Base-by-base conservation (phyloP, 2,797 vertebrate species). In the Falco concolor region DNA sequence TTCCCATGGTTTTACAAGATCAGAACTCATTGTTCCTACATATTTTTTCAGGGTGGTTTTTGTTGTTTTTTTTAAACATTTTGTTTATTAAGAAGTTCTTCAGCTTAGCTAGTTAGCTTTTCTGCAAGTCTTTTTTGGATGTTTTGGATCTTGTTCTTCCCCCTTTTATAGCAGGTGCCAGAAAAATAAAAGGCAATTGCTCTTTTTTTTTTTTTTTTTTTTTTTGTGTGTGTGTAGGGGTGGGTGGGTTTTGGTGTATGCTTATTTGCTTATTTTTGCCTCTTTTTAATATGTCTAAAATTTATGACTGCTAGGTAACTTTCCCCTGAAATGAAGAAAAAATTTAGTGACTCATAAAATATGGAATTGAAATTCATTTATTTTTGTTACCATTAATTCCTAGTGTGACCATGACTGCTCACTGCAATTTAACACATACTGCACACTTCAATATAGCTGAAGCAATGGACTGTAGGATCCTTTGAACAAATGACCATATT, bases 361-460 rank as follows among this genome's bases (percentile, higher is more conserved):
- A 50, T 86, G 30, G 73, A 89, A 93, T 94, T 96, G 81, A 90
- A 77, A 94, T 95, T 86, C 5, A 61, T 94, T 91, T 90, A 52
- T 92, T 95, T 96, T 76, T 89, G 57, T 56, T 95, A 47, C 67
- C 49, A 76, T 89, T 95, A 95, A 94, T 93, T 95, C 86, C 70
- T 85, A 64, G 70, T 80, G 61, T 89, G 93, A 92, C 95, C 90
- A 77, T 83, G 93, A 81, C 77, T 92, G 94, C 87, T 85, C 87
- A 57, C 45, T 50, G 47, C 88, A 96, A 94, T 96, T 96, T 95
- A 93, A 95, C 95, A 95, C 91, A 70, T 18, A 23, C 54, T 93
- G 93, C 92, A 94, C 92, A 88, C 38, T 94, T 84, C 49, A 92
- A 91, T 70, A 70, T 2, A 84, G 65, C 81, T 91, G 64, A 72